Base-by-base conservation (phyloP, 2,888 invertebrate species). In the Stegophylla sp. region DNA sequence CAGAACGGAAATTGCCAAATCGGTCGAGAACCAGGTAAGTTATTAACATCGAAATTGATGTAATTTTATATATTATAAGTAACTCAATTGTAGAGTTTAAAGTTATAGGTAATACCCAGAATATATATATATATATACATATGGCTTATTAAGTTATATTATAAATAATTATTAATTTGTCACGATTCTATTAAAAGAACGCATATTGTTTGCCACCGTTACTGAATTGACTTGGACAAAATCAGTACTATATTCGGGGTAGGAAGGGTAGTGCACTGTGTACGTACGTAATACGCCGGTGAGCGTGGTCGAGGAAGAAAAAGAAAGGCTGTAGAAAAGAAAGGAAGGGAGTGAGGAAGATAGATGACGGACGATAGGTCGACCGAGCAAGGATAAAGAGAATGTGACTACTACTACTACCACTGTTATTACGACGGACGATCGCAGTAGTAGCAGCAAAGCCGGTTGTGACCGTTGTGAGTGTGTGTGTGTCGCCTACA, bases 341-440 rank as follows among this genome's bases (percentile, higher is more conserved):
- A 41, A 53, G 61, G 45, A 74, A 34, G 17, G 53, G 53, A 66
- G 51, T 43, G 64, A 66, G 75, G 75, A 76, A 76, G 75, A 76
- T 26, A 53, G 66, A 76, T 76, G 75, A 76, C 75, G 75, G 43
- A 76, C 66, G 75, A 66, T 76, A 53, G 66, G 75, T 66, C 53
- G 75, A 66, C 75, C 43, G 75, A 76, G 64, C 66, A 76, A 76
- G 75, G 75, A 66, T 76, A 76, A 76, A 76, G 75, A 64, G 26
- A 76, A 75, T 51, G 73, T 26, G 73, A 45, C 73, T 74, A 74
- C 73, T 59, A 59, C 72, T 45, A 73, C 45, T 28, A 63, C 34
- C 34, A 41, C 63, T 63, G 51, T 63, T 74, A 74, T 74, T 74
- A 63, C 74, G 74, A 63, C 28, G 59, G 74, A 61, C 63, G 34